Evolutionary conservation across 2,797 vertebrate genomes (phyloP).

Genomic region (Sebastes minor): DNA sequence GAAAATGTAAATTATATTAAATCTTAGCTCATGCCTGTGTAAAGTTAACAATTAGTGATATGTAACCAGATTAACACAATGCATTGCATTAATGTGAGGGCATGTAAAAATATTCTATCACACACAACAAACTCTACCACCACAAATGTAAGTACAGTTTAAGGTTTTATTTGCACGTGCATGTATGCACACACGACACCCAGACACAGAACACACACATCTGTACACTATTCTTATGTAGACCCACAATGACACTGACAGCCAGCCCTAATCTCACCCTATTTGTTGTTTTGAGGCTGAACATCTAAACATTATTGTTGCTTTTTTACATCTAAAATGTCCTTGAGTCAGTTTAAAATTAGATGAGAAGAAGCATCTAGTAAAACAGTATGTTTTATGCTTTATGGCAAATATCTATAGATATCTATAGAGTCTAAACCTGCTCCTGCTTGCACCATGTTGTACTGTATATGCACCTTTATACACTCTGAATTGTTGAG

Average conservation of each 20-base stretch:
- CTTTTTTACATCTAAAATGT: not conserved
- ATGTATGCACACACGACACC: not conserved
- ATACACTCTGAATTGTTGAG: not conserved
- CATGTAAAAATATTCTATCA: not conserved
- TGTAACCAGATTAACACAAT: not conserved
- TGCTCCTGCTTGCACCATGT: not conserved
- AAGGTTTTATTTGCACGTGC: not conserved
- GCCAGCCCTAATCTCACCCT: not conserved
- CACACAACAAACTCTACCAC: not conserved
- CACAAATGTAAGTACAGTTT: not conserved
- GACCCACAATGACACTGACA: not conserved
- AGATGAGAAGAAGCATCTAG: not conserved
- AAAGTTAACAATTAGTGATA: not conserved
- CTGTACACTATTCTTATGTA: not conserved
- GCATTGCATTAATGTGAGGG: not conserved
- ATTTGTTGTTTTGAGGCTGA: no score
- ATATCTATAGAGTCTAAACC: not conserved
- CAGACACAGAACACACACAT: not conserved
- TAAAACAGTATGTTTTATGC: not conserved
- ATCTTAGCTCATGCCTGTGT: not conserved
- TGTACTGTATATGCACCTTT: not conserved
- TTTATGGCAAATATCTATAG: not conserved
- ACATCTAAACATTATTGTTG: no score
- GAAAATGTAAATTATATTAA: not conserved
- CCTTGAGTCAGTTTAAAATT: not conserved